Evolutionary conservation across 2,797 vertebrate genomes (phyloP).

Genomic region (Diplodus puntazzo): DNA sequence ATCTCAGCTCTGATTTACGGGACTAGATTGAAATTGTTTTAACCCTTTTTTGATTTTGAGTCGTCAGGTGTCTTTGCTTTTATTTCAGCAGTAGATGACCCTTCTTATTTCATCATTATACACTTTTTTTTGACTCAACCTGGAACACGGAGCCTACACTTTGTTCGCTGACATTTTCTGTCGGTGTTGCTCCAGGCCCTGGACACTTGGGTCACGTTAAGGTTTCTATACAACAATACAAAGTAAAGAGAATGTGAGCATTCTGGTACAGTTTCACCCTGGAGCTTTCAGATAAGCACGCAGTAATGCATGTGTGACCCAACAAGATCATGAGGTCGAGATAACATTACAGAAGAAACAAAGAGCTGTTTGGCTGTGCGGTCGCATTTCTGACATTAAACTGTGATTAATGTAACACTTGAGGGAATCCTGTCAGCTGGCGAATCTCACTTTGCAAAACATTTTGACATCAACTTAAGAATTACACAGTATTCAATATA

Average conservation of each 20-base stretch:
- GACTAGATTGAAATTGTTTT: not conserved
- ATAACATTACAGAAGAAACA: conserved; percentile 9
- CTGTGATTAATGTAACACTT: conserved; percentile 13
- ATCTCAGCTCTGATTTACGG: conserved; percentile 6
- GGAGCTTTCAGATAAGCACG: conserved; percentile 2
- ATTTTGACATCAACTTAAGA: conserved; percentile 50
- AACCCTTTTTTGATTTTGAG: conserved; percentile 3
- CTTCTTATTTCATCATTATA: too few relatives aligned
- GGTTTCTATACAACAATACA: conserved; percentile 1
- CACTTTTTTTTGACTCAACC: not conserved
- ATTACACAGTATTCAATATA: conserved; percentile 67
- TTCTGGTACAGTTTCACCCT: not conserved
- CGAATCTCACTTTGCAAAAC: conserved; percentile 45
- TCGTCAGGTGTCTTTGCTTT: not conserved
- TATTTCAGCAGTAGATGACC: too few relatives aligned
- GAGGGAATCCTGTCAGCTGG: conserved; percentile 23
- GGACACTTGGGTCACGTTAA: not conserved
- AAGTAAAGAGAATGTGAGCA: conserved; percentile 3
- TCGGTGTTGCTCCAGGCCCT: conserved; percentile 2
- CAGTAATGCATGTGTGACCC: not conserved
- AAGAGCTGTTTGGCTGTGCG: not conserved
- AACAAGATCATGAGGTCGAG: conserved; percentile 15
- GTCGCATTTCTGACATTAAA: not conserved
- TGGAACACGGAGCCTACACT: conserved; percentile 1
- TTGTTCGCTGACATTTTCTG: conserved; percentile 12